These are phyloP conservation scores for Acinonyx jubatus DNA, from an alignment of 2,113 vertebrate species.

Conservation along the genomic window DNA sequence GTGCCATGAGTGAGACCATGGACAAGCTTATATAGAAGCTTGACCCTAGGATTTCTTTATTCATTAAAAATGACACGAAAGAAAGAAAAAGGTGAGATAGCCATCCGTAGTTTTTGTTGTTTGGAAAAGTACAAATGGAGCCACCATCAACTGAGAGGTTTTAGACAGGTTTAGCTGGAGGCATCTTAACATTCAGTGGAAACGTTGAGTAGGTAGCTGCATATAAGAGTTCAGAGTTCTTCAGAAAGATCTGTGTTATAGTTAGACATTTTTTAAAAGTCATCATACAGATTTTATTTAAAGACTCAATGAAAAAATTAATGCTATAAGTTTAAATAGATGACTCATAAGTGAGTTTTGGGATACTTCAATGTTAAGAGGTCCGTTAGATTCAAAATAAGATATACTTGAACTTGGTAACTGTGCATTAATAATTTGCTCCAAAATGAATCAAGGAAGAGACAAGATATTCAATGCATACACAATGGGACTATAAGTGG, in stretches of 20 bases:
- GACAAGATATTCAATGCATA: not conserved
- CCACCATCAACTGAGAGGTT: not conserved
- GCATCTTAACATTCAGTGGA: not conserved
- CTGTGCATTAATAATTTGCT: not conserved
- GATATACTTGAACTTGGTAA: not conserved
- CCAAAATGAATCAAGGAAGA: not conserved
- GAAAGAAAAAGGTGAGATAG: not conserved
- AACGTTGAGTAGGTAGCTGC: not conserved
- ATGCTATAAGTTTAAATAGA: not conserved
- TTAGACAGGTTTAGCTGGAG: not conserved
- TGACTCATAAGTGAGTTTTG: not conserved
- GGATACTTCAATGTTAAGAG: not conserved
- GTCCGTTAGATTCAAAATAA: not conserved
- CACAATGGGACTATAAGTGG: not conserved
- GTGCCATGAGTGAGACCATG: not conserved
- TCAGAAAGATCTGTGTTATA: not conserved
- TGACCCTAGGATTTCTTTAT: not conserved
- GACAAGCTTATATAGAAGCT: not conserved
- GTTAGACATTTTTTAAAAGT: not conserved
- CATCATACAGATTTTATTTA: not conserved
- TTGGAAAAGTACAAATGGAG: not conserved
- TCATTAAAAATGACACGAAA: not conserved
- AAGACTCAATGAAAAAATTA: not conserved
- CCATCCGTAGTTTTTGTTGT: not conserved
- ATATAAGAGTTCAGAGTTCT: not conserved